Evolutionary conservation across 2,113 vertebrate genomes (phyloP).

Genomic region (Ginglymostoma cirratum): DNA sequence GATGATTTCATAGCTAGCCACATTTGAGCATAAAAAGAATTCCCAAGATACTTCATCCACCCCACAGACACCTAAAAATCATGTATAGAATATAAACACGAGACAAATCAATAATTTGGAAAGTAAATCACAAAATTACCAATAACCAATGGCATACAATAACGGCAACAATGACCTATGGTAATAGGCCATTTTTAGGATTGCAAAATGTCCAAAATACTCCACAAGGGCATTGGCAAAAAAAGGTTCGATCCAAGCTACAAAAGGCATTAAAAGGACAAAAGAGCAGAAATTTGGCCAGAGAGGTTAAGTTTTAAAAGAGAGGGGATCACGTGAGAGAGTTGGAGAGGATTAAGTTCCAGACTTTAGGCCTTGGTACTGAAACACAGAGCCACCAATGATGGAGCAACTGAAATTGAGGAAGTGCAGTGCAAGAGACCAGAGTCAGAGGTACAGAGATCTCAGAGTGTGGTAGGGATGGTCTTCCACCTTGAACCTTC

Average conservation of each 20-base stretch:
- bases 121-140: neutral
- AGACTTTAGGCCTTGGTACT: too few relatives aligned
- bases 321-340: too few relatives aligned
- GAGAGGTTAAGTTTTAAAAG: too few relatives aligned
- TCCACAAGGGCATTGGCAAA: neutral
- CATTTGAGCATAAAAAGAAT: neutral
- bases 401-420: too few relatives aligned
- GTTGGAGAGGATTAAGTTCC: too few relatives aligned
- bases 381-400: too few relatives aligned
- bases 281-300: too few relatives aligned
- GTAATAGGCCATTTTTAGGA: neutral
- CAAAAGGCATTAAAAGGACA: too few relatives aligned
- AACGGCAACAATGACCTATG: neutral
- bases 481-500: too few relatives aligned
- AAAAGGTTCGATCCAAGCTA: neutral
- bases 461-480: too few relatives aligned
- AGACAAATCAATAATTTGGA: neutral
- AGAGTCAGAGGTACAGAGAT: too few relatives aligned
- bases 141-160: neutral
- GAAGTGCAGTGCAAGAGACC: too few relatives aligned
- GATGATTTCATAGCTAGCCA: neutral
- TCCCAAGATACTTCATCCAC: neutral
- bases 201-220: neutral
- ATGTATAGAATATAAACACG: neutral
- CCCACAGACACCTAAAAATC: neutral